These are phyloP conservation scores for Kryptopterus vitreolus DNA, from an alignment of 2,797 vertebrate species.

Conservation along the genomic window DNA sequence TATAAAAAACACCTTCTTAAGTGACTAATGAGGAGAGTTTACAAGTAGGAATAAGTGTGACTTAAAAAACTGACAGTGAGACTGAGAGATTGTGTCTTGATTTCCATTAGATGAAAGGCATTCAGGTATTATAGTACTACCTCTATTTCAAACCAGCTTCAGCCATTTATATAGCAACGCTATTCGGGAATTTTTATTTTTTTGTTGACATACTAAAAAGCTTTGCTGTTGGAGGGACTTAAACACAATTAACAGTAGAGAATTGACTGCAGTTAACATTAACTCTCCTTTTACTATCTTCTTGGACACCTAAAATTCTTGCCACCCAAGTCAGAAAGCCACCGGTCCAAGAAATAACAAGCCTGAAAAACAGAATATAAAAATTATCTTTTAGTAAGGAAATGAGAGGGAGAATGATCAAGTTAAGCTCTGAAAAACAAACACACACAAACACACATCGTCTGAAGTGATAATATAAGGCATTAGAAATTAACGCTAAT, in stretches of 20 bases:
- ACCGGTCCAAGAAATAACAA: background rate
- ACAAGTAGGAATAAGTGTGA: too few species aligned
- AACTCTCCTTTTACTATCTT: constrained; percentile 30
- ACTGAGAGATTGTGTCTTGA: background rate
- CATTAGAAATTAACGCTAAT: background rate
- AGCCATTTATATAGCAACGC: background rate
- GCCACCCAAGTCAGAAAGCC: constrained; percentile 2
- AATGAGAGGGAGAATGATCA: background rate
- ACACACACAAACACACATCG: background rate
- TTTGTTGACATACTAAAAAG: constrained; percentile 21
- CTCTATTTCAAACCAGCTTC: constrained; percentile 1
- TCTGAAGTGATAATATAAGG: background rate
- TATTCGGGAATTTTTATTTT: constrained; percentile 5
- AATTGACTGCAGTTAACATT: constrained; percentile 36
- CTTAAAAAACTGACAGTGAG: background rate
- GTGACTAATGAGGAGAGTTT: background rate
- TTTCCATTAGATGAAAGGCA: constrained; percentile 13
- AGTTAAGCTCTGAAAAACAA: background rate
- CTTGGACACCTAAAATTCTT: constrained; percentile 29
- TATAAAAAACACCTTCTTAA: background rate
- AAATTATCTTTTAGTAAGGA: background rate
- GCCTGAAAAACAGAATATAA: constrained; percentile 39
- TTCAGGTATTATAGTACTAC: background rate
- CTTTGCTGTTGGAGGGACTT: constrained; percentile 15
- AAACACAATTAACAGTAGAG: constrained; percentile 22